A percentile compares a stretch with the other conserved stretches of the same genome.
Evolutionary conservation across 1,140 invertebrate species (phyloP).

Genomic region (Rhagoletis zephyria): DNA sequence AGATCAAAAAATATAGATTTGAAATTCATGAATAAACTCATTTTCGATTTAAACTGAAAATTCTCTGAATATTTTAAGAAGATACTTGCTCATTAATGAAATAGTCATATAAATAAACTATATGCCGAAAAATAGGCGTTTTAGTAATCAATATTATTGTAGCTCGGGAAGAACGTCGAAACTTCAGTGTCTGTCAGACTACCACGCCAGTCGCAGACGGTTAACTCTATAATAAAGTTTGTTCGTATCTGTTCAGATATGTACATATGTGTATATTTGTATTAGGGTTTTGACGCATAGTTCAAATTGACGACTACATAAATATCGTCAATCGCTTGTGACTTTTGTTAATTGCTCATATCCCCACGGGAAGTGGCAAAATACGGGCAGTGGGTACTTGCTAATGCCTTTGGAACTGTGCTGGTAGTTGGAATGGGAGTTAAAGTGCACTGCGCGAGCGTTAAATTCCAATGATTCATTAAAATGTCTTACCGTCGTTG

Average conservation of each 20-base stretch:
- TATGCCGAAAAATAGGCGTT: no score
- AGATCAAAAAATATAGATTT: no score
- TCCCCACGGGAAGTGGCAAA: constrained; percentile 45
- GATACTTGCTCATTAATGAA: no score
- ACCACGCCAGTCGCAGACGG: no score
- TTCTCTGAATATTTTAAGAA: no score
- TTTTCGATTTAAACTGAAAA: no score
- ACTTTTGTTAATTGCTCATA: constrained; percentile 44
- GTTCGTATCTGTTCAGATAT: not conserved
- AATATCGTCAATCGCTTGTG: constrained; percentile 26
- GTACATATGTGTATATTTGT: not conserved
- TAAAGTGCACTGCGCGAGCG: not conserved
- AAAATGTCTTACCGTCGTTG: constrained; percentile 31
- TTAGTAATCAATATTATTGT: no score
- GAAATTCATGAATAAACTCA: no score
- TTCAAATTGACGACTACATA: constrained; percentile 38
- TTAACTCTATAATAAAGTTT: no score
- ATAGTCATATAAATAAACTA: no score
- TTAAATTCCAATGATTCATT: constrained; percentile 47
- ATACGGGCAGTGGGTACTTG: not conserved
- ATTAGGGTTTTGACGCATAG: not conserved
- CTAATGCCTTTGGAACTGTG: not conserved
- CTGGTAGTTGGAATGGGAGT: not conserved
- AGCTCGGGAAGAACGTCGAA: no score
- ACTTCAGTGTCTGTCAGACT: no score